These are phyloP conservation scores for Myotis lucifugus DNA, from an alignment of 2,113 vertebrate genomes.

Conservation along the genomic window DNA sequence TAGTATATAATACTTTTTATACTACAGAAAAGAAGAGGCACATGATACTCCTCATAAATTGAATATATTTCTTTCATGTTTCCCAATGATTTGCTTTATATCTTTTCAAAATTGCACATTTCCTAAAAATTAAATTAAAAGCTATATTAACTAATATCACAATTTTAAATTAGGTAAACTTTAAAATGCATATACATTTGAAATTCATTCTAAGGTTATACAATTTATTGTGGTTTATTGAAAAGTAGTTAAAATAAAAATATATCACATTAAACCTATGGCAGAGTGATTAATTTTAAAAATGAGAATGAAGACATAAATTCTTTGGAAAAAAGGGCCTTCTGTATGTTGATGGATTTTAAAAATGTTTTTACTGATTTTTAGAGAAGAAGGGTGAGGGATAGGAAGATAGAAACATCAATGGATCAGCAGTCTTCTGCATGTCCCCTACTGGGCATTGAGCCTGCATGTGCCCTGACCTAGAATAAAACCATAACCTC, in stretches of 20 bases:
- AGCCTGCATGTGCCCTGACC: too few relatives aligned
- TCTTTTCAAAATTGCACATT: background rate
- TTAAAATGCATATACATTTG: background rate
- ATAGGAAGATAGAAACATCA: too few relatives aligned
- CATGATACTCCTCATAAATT: background rate
- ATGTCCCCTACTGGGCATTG: too few relatives aligned
- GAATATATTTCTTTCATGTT: conserved; percentile 20
- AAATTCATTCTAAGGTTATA: background rate
- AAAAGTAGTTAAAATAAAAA: background rate
- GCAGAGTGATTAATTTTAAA: background rate
- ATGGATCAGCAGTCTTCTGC: too few relatives aligned
- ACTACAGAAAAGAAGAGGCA: background rate
- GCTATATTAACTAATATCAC: background rate
- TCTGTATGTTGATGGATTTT: background rate
- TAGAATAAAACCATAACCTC: too few relatives aligned
- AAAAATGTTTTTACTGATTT: too few relatives aligned
- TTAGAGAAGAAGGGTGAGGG: too few relatives aligned
- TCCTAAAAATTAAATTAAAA: conserved; percentile 33
- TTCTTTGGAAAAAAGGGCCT: background rate
- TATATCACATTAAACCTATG: background rate
- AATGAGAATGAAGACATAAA: background rate
- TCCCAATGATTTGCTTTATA: background rate
- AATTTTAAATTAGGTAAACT: conserved; percentile 1
- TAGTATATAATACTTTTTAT: conserved; percentile 45
- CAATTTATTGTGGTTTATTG: background rate